A percentile compares a stretch with the other conserved stretches of the same genome.
phyloP scores from a whole-genome alignment of 2,113 vertebrate species.

The Haemorhous mexicanus region DNA sequence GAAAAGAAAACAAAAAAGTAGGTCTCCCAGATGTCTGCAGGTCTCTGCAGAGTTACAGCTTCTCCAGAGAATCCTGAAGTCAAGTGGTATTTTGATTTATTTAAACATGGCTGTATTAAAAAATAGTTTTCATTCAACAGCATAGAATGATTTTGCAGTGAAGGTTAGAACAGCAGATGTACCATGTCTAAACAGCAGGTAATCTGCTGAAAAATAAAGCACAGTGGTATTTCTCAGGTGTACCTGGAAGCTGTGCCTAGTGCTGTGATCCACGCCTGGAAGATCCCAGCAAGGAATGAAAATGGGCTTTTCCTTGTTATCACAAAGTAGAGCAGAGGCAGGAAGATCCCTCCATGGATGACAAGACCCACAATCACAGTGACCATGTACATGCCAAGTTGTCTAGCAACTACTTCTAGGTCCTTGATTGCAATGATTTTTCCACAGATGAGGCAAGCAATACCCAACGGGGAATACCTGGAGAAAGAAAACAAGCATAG shows the following conservation, averaged over 20 bases:
- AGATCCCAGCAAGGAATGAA: conserved; percentile 94
- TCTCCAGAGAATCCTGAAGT: neutral
- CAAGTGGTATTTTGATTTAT: neutral
- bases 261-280: conserved; percentile 99
- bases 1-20: neutral
- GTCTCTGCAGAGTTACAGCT: neutral
- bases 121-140: neutral
- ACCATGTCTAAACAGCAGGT: neutral
- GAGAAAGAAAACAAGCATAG: conserved; percentile 7
- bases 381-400: conserved; percentile 99
- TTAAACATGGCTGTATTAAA: neutral
- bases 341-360: conserved; percentile 96
- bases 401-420: conserved; percentile 92
- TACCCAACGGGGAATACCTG: conserved; percentile 98
- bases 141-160: neutral
- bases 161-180: neutral
- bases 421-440: conserved; percentile 99
- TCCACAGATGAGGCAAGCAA: conserved; percentile 96
- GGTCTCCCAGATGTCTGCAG: neutral
- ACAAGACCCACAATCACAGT: conserved; percentile 95
- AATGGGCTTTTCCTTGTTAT: conserved; percentile 97
- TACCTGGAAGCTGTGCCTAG: conserved; percentile 98
- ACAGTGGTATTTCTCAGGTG: neutral
- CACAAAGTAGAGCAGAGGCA: conserved; percentile 93
- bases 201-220: neutral